Conservation (phyloP, 2,797 vertebrate genomes). For the Tangara arthus region DNA sequence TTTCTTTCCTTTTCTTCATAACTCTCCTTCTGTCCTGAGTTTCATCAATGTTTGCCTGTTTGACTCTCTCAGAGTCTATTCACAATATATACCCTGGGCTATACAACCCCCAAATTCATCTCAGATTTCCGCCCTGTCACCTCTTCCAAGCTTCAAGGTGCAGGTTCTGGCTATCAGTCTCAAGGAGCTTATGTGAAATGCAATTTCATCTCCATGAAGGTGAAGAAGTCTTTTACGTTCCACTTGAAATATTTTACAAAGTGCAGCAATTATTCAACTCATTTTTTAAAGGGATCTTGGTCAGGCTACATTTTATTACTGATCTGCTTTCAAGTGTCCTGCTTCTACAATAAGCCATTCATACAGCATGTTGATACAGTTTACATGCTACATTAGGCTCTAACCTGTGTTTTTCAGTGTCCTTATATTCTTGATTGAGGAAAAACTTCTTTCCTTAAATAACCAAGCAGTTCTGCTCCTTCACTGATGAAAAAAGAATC, state of each 20-base stretch:
- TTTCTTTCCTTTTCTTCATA: neutral
- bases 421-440: neutral
- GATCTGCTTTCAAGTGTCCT: neutral
- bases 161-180: neutral
- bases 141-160: neutral
- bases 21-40: neutral
- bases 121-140: neutral
- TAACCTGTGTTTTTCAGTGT: neutral
- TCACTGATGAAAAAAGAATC: neutral
- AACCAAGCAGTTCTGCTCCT: neutral
- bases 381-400: neutral
- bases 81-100: neutral
- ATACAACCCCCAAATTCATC: neutral
- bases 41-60: neutral
- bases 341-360: neutral
- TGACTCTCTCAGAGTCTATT: neutral
- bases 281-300: neutral
- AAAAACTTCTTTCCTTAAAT: neutral
- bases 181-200: neutral
- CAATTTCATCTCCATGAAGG: neutral
- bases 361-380: accelerated
- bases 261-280: neutral
- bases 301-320: neutral
- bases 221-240: neutral
- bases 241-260: neutral